These are phyloP conservation scores for Phrixothrix hirtus DNA, from an alignment of 2,888 invertebrate genomes.

Conservation along the genomic window DNA sequence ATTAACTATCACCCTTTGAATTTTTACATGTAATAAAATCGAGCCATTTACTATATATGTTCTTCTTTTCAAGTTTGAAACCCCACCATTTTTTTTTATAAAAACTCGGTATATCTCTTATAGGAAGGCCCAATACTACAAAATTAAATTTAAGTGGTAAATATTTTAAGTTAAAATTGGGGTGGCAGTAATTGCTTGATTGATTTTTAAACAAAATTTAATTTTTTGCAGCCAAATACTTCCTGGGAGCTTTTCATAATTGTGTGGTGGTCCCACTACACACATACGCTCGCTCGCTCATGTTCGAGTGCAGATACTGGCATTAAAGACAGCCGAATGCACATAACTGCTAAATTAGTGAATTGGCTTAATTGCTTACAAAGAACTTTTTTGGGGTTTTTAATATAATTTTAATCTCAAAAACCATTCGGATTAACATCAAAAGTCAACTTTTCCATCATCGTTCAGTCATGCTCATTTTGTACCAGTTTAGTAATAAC, in stretches of 20 bases:
- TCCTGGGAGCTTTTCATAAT: slow-evolving; percentile 50
- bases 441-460: slow-evolving; percentile 34
- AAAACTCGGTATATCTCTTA: no score
- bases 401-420: slow-evolving; percentile 13
- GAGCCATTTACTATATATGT: no score
- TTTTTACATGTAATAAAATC: no score
- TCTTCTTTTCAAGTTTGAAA: no score
- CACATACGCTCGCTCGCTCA: slow-evolving; percentile 38
- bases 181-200: slow-evolving; percentile 12
- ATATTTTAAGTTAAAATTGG: slow-evolving; percentile 7
- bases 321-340: slow-evolving; percentile 47
- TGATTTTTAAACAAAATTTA: slow-evolving; percentile 36
- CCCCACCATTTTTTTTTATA: no score
- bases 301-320: slow-evolving; percentile 48
- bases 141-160: no score
- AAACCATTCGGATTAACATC: slow-evolving; percentile 11
- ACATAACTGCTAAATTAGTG: slow-evolving; percentile 43
- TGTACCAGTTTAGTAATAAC: slow-evolving; percentile 17
- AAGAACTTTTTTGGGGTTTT: slow-evolving; percentile 27
- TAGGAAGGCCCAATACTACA: slow-evolving; percentile 32
- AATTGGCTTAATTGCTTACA: slow-evolving; percentile 38
- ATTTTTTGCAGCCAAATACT: slow-evolving; percentile 53
- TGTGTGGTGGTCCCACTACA: slow-evolving; percentile 50
- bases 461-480: slow-evolving; percentile 7
- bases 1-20: no score